A percentile compares a stretch with the other conserved stretches of the same genome.
Evolutionary conservation across 1,140 invertebrate genomes (phyloP).

Genomic region (Brachionus paranguensis): DNA sequence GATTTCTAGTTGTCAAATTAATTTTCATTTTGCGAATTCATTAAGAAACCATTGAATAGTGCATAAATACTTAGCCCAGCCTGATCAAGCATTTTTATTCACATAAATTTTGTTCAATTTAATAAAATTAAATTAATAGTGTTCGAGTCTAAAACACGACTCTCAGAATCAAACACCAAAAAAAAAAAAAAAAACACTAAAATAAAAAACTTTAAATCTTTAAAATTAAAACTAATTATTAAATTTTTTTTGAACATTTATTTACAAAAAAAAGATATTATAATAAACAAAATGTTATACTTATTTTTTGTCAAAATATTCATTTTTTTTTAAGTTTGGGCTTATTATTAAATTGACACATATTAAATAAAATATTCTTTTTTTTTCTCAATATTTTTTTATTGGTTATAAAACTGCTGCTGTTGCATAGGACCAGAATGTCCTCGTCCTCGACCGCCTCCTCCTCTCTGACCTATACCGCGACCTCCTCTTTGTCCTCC

Average conservation of each 20-base stretch:
- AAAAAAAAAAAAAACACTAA: background rate
- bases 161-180: background rate
- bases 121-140: no score
- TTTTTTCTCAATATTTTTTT: background rate
- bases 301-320: background rate
- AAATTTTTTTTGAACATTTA: background rate
- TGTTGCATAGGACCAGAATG: background rate
- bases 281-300: background rate
- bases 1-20: no score
- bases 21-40: no score
- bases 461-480: conserved; percentile 11
- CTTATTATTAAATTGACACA: background rate
- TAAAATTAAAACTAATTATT: background rate
- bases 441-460: background rate
- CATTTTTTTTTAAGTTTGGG: background rate
- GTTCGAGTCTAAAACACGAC: no score
- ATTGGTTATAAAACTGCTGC: conserved; percentile 14
- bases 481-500: background rate
- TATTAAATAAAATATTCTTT: background rate
- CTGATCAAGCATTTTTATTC: background rate
- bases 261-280: background rate
- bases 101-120: background rate
- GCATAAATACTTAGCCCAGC: background rate
- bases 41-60: background rate
- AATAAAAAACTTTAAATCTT: background rate